Conservation (phyloP, 2,888 invertebrate species). For the Sminthurinus aureus region DNA sequence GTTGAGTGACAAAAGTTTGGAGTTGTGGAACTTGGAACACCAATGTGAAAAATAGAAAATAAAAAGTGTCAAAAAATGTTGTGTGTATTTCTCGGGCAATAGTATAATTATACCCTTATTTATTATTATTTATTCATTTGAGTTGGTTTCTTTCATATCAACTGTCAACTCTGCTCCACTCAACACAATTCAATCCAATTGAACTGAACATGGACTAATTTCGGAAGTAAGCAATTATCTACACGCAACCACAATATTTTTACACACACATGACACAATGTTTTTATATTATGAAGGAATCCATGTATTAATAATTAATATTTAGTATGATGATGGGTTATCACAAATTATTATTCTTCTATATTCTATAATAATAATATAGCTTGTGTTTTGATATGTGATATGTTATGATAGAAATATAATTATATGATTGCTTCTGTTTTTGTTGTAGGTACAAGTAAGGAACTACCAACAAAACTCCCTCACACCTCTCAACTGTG, state of each 20-base stretch:
- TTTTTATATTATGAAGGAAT: background rate
- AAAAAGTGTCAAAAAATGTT: background rate
- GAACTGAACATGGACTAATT: background rate
- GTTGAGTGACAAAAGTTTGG: background rate
- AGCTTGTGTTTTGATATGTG: too few relatives aligned
- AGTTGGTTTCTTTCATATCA: background rate
- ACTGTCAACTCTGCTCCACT: background rate
- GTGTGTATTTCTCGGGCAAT: background rate
- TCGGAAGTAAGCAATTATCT: background rate
- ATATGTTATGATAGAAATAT: too few relatives aligned
- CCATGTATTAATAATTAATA: background rate
- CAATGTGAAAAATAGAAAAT: background rate
- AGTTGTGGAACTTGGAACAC: background rate
- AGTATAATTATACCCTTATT: background rate
- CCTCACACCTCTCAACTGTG: too few relatives aligned
- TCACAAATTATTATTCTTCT: too few relatives aligned
- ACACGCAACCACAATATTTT: background rate
- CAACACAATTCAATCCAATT: too few relatives aligned
- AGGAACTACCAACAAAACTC: too few relatives aligned
- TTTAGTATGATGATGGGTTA: too few relatives aligned
- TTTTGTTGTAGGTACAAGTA: too few relatives aligned
- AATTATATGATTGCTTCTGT: too few relatives aligned
- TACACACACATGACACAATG: background rate
- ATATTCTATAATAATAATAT: too few relatives aligned
- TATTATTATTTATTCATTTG: background rate